Evolutionary conservation across 2,888 invertebrate species (phyloP).

Genomic region (Crioceris asparagi): DNA sequence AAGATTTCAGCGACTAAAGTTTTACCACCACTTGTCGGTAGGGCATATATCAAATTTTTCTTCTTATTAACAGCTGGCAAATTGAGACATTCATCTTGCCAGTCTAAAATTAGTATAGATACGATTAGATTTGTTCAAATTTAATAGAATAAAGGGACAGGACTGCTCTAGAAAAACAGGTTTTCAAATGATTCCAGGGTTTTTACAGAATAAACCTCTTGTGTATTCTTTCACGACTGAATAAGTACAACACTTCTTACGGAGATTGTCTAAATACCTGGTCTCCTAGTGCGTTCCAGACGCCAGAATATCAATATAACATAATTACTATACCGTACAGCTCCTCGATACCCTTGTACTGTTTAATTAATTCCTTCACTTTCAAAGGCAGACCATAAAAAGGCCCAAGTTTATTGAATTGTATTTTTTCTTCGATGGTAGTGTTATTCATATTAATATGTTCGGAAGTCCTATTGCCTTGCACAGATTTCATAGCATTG

Average conservation of each 20-base stretch:
- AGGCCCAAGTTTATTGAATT: constrained; percentile 32
- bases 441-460: constrained; percentile 16
- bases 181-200: too few relatives aligned
- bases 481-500: constrained; percentile 27
- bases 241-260: background rate
- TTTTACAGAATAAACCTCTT: too few relatives aligned
- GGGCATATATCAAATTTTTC: constrained; percentile 78
- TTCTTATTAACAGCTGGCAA: constrained; percentile 60
- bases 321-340: constrained; percentile 87
- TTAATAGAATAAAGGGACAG: too few relatives aligned
- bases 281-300: too few relatives aligned
- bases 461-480: constrained; percentile 9
- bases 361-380: constrained; percentile 59
- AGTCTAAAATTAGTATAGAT: too few relatives aligned
- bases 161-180: too few relatives aligned
- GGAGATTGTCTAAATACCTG: too few relatives aligned
- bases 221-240: too few relatives aligned
- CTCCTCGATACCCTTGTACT: constrained; percentile 65
- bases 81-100: constrained; percentile 88
- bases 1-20: constrained; percentile 94
- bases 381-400: constrained; percentile 73
- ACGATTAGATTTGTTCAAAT: too few relatives aligned
- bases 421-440: constrained; percentile 12
- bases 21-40: constrained; percentile 96
- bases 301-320: too few relatives aligned